Evolutionary conservation across 2,113 vertebrate species (phyloP).

Genomic region (Heterochromis multidens): DNA sequence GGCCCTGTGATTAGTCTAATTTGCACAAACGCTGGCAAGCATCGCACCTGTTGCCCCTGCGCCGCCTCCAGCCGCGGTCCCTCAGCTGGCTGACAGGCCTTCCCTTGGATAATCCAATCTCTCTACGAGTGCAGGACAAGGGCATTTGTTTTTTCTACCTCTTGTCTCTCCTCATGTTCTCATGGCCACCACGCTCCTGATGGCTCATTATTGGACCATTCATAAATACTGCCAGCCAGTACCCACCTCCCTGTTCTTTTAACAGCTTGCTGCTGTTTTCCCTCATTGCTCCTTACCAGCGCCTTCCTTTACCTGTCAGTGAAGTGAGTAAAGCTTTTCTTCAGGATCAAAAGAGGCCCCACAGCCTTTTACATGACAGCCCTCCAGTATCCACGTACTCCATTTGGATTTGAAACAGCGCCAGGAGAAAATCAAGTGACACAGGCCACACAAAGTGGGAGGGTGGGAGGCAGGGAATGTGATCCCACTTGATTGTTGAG

Average conservation of each 20-base stretch:
- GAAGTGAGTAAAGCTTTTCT: slow-evolving; percentile 33
- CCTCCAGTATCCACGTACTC: slow-evolving; percentile 47
- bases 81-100: slow-evolving; percentile 68
- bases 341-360: slow-evolving; percentile 29
- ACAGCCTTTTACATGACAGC: slow-evolving; percentile 36
- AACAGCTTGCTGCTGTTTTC: slow-evolving; percentile 36
- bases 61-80: slow-evolving; percentile 58
- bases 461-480: slow-evolving; percentile 56
- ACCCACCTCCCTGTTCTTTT: slow-evolving; percentile 8
- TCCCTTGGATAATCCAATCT: slow-evolving; percentile 72
- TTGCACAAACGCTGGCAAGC: slow-evolving; percentile 59
- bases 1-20: slow-evolving; percentile 72
- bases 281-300: slow-evolving; percentile 17
- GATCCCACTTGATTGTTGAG: slow-evolving; percentile 75
- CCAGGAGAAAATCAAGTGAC: slow-evolving; percentile 70
- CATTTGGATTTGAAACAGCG: slow-evolving; percentile 72
- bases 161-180: slow-evolving; percentile 30
- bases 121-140: slow-evolving; percentile 50
- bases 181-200: slow-evolving; percentile 49
- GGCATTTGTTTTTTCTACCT: slow-evolving; percentile 40
- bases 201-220: slow-evolving; percentile 69
- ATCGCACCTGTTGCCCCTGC: slow-evolving; percentile 74
- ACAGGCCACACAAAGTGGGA: slow-evolving; percentile 53
- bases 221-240: slow-evolving; percentile 63
- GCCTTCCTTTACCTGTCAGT: slow-evolving; percentile 40